These are phyloP conservation scores for Lasioglossum figueresi DNA, from an alignment of 2,888 invertebrate species.

Conservation along the genomic window DNA sequence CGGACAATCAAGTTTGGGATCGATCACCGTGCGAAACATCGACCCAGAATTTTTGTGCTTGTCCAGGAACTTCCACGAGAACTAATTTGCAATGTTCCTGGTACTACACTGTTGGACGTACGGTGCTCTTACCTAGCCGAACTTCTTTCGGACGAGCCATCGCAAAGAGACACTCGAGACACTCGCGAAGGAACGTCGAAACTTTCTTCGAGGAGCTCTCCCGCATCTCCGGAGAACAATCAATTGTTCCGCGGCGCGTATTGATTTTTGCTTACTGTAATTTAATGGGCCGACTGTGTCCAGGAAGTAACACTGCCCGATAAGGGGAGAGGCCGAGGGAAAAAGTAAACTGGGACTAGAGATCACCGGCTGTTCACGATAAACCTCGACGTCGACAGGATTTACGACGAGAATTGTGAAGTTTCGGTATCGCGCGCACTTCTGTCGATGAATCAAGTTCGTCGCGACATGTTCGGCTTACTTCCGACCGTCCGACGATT, in stretches of 20 bases:
- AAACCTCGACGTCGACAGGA: constrained; percentile 6
- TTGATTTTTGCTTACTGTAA: constrained; percentile 33
- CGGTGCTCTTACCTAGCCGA: background rate
- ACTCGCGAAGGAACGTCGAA: background rate
- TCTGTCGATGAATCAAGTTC: background rate
- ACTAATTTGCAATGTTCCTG: constrained; percentile 40
- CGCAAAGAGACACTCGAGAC: constrained; percentile 7
- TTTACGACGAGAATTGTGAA: constrained; percentile 27
- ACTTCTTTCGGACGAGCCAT: constrained; percentile 22
- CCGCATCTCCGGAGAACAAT: constrained; percentile 26
- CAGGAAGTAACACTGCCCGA: background rate
- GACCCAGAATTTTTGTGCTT: background rate
- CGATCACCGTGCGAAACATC: background rate
- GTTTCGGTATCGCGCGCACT: background rate
- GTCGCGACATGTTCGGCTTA: constrained; percentile 8
- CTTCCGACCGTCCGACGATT: background rate
- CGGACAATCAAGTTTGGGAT: background rate
- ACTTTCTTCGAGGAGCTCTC: constrained; percentile 20
- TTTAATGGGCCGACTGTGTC: background rate
- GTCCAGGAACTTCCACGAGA: background rate
- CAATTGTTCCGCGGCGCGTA: constrained; percentile 15
- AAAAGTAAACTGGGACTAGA: constrained; percentile 1
- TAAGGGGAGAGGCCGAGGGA: background rate
- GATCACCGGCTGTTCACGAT: background rate
- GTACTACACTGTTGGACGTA: constrained; percentile 9